Evolutionary conservation across 2,888 invertebrate species (phyloP).

Genomic region (Yponomeuta malinellus): DNA sequence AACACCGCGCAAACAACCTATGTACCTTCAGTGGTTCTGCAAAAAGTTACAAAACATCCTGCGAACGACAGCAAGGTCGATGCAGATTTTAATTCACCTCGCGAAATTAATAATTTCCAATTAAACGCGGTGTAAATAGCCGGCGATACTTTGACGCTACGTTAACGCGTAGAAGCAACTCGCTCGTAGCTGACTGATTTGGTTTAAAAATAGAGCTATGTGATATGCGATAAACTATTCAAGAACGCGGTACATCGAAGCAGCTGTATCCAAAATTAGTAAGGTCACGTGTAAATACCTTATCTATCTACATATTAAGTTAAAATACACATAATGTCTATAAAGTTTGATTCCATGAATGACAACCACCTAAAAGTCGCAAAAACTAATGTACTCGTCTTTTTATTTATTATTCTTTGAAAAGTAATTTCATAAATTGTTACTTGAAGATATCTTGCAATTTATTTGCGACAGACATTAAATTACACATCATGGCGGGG

Average conservation of each 20-base stretch:
- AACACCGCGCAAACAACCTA: slow-evolving; percentile 6
- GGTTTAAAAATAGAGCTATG: neutral
- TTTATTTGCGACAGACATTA: neutral
- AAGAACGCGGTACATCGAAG: neutral
- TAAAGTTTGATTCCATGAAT: neutral
- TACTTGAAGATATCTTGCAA: neutral
- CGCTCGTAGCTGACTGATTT: neutral
- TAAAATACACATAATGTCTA: neutral
- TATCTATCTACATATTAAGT: too few relatives aligned
- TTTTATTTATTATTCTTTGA: neutral
- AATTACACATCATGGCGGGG: neutral
- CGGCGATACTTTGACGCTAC: neutral
- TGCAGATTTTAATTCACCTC: neutral
- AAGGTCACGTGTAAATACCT: neutral
- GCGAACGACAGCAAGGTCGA: neutral
- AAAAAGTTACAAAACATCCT: neutral
- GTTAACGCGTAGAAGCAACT: neutral
- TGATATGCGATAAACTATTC: neutral
- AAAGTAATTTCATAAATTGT: neutral
- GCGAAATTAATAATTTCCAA: neutral
- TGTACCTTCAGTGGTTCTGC: neutral
- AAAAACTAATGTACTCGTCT: neutral
- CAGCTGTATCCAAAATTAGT: neutral
- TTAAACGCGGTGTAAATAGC: neutral
- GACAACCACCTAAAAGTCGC: neutral